Base-by-base conservation (phyloP, 1,140 invertebrate genomes). In the Drosophila hydei region DNA sequence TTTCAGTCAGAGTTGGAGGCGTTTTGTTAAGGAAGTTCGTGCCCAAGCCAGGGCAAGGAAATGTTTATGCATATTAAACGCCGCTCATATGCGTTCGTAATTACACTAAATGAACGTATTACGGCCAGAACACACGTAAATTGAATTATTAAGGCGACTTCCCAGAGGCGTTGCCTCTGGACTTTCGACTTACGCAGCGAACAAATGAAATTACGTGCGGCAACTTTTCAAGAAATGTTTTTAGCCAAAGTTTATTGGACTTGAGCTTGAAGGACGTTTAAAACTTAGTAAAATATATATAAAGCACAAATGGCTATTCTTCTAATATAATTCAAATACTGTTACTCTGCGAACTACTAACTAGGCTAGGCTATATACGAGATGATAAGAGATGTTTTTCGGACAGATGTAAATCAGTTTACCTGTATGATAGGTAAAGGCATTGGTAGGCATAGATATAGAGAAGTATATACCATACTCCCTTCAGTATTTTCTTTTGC, bases 101-200 rank as follows among this genome's bases (percentile, higher is more conserved):
- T 87, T 85, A 81, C 74, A 63, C 81, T 77, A 88, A 87, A 87
- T 87, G 81, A 79, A 87, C 83, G 77, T 76, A 85, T 85, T 87
- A 87, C 70, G 77, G 65, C 52, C 54, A 19, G 61, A 55, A 68
- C 70, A 75, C 77, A 80, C 74, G 69, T 70, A 79, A 85, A 85
- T 85, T 85, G 77, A 85, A 85, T 85, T 85, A 87, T 87, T 85
- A 71, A 87, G 73, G 59, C 70, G 12, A 59, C 65, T 80, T 52
- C 50, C 62, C 70, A 72, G 64, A 85, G 81, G 81, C 77, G 81
- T 81, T 79, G 74, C 45, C 43, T 47, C 47, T 51, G 23, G 33
- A 54, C 63, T 43, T 50, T 2, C 0, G 16, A 14, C n/a, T 42
- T 14, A 14, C 6, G 38, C 21, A 43, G 43, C 16, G 30, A 50